Evolutionary conservation across 2,797 vertebrate genomes (phyloP), one percentile per base, ranked within the genome.

Genomic region (Sebastes cheni): DNA sequence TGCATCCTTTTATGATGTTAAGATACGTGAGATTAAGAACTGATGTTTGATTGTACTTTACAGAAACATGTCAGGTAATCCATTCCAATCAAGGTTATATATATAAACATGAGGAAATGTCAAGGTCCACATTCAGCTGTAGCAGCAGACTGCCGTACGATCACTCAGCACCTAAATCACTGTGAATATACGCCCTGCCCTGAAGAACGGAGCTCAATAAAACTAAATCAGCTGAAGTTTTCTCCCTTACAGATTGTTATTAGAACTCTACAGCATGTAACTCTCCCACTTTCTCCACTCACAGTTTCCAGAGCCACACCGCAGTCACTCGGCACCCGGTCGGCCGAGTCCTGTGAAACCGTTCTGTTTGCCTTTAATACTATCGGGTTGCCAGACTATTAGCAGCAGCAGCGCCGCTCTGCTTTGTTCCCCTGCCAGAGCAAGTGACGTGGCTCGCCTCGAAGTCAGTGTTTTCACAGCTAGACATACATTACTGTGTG

Each of bases 381-480:
- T 86, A 79, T 83, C 64, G 4, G 56, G 79, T 86, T 90, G 86
- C 90, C 82, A 93, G 87, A 88, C 85, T 89, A 86, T 93, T 90
- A 91, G 84, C 65, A 29, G 32, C 78, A 50, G 81, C 77, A 82
- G 86, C 89, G 71, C 46, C 67, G 46, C 75, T 81, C 85, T 18
- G 86, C 86, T 92, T 90, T 92, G 84, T 90, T 88, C 73, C 65
- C 67, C 82, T 90, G 93, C 90, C 92, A 93, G 82, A 86, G 75
- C 79, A 78, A 89, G 89, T 92, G 92, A 86, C 90, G 91, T 36
- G 79, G 86, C 84, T 77, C 2, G 30, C 86, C 91, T 92, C 80
- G 25, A 81, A 90, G 86, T 91, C 90, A 77, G 79, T 93, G 89
- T 91, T 93, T 91, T 90, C 90, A 88, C 86, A 93, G 93, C 90